These are phyloP conservation scores for Cacatua alba DNA, from an alignment of 2,113 vertebrate genomes.

Conservation along the genomic window DNA sequence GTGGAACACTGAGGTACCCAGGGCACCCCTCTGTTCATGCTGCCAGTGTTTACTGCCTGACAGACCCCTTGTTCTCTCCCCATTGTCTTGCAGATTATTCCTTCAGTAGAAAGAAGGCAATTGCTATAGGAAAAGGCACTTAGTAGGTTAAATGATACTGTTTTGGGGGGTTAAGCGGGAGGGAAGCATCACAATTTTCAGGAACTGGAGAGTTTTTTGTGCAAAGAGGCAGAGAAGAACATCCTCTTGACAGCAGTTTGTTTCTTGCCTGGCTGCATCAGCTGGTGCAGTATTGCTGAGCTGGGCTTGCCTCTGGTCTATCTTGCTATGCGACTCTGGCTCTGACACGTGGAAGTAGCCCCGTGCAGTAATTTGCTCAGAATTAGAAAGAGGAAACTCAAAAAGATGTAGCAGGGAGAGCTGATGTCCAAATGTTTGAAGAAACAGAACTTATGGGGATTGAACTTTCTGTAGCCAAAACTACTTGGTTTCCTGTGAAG, in stretches of 20 bases:
- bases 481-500: constrained; percentile 7
- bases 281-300: background rate
- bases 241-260: background rate
- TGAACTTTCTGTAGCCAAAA: constrained; percentile 2
- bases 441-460: background rate
- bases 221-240: background rate
- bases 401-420: background rate
- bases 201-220: rapidly evolving
- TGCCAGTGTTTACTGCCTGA: background rate
- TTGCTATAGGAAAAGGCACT: background rate
- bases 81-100: background rate
- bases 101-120: background rate
- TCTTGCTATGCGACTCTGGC: background rate
- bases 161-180: rapidly evolving
- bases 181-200: background rate
- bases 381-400: constrained; percentile 27
- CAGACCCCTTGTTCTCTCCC: background rate
- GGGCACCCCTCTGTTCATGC: background rate
- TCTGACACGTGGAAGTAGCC: background rate
- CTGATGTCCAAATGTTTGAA: background rate
- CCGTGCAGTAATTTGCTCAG: background rate
- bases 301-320: background rate
- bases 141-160: background rate
- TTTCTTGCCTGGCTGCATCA: background rate
- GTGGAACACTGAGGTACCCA: background rate